Evolutionary conservation across 2,888 invertebrate species (phyloP).

Genomic region (Mycogona germanica): DNA sequence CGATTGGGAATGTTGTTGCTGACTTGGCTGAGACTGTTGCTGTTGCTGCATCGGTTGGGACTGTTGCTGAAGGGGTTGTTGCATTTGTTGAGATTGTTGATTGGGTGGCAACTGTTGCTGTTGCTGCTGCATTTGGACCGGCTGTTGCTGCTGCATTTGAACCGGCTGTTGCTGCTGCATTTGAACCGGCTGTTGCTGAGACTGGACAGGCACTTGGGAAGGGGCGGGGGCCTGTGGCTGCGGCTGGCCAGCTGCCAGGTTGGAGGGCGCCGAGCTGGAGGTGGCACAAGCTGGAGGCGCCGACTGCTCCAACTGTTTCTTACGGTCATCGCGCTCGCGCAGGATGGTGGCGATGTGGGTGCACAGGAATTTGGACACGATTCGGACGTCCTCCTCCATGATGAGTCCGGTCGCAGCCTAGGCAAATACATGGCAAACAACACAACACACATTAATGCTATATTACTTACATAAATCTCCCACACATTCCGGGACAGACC

Average conservation of each 20-base stretch:
- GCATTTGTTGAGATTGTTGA: slow-evolving; percentile 24
- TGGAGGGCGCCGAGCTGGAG: slow-evolving; percentile 23
- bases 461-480: too few species aligned
- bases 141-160: slow-evolving; percentile 22
- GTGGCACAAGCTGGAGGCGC: slow-evolving; percentile 22
- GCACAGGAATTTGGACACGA: slow-evolving; percentile 79
- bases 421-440: too few species aligned
- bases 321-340: slow-evolving; percentile 45
- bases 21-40: slow-evolving; percentile 17
- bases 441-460: too few species aligned
- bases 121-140: neutral
- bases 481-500: too few species aligned
- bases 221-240: neutral
- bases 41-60: slow-evolving; percentile 23
- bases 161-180: slow-evolving; percentile 24
- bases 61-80: slow-evolving; percentile 27
- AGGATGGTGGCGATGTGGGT: slow-evolving; percentile 67
- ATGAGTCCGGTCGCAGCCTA: slow-evolving; percentile 82
- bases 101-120: too few species aligned
- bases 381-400: slow-evolving; percentile 86
- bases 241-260: neutral
- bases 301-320: slow-evolving; percentile 34
- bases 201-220: neutral
- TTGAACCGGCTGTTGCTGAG: slow-evolving; percentile 13
- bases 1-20: slow-evolving; percentile 24